Evolutionary conservation across 2,113 vertebrate species (phyloP), one percentile per base, ranked within the genome.

Genomic region (Vombatus ursinus): DNA sequence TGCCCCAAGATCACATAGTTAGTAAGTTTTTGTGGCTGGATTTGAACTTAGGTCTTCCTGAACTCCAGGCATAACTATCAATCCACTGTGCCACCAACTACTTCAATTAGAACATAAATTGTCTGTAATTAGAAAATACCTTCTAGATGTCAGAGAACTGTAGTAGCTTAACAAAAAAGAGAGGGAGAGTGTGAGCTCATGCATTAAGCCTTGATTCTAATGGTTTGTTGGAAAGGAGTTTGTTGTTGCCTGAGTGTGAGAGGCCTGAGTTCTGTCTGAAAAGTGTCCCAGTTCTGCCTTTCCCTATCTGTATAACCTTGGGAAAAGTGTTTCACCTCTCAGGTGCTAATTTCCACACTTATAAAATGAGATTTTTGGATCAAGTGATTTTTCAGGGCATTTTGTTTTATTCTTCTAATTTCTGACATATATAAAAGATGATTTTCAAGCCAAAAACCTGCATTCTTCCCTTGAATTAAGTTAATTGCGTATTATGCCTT

Each of bases 391-490:
- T 77, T 77, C 14, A 77, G 16, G 61, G 12, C 37, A 26, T 31
- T 61, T 37, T 68, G 3, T 84, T 84, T n/a, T 84, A 44, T 22
- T 68, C 31, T 68, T 84, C 44, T 94, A 50, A 94, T 94, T 14
- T 94, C 49, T 92, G 12, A 31, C 25, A 91, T 90, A 89, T 89
- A 84, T 84, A 44, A 84, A n/a, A n/a, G 14, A 77, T 77, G 26
- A 91, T 96, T 51, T 47, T 93, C 49, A 93, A 14, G 90, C 53
- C 54, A 31, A 96, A 96, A 95, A 90, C 93, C 89, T 93, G 52
- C 48, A 91, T 96, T 95, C 89, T 94, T 91, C 53, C 10, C 91
- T 96, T 95, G 16, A 44, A 95, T 89, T n/a, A 50, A 92, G 95
- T 95, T 61, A 57, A 26, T 84, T 84, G 19, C n/a, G 23, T 89